These are phyloP conservation scores for Clarias magur DNA, from an alignment of 2,113 vertebrate species.

Conservation along the genomic window DNA sequence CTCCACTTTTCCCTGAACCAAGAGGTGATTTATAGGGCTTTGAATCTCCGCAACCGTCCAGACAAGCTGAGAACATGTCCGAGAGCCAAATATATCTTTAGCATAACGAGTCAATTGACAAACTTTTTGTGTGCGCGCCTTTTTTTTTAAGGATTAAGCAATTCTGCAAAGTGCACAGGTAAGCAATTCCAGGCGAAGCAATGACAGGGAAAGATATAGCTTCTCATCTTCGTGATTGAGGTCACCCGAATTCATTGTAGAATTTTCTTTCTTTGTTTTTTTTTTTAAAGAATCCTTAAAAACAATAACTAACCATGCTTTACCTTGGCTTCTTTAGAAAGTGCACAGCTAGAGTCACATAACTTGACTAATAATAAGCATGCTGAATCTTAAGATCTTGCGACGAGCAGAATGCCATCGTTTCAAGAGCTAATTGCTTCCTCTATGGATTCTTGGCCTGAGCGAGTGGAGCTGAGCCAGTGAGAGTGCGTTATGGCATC, in stretches of 20 bases:
- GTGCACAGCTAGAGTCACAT: neutral
- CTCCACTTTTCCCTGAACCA: neutral
- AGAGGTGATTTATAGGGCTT: slow-evolving; percentile 4
- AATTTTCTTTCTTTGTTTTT: neutral
- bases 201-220: slow-evolving; percentile 3
- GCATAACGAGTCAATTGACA: slow-evolving; percentile 17
- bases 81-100: slow-evolving; percentile 17
- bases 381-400: slow-evolving; percentile 1
- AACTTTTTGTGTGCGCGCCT: neutral
- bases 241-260: slow-evolving; percentile 15
- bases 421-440: slow-evolving; percentile 4
- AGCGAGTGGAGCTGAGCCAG: slow-evolving; percentile 20
- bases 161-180: slow-evolving; percentile 13
- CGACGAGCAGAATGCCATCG: neutral
- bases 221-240: slow-evolving; percentile 28
- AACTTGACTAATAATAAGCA: slow-evolving; percentile 3
- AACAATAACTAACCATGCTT: neutral
- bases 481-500: slow-evolving; percentile 41
- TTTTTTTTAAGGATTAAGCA: slow-evolving; percentile 15
- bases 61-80: neutral
- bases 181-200: neutral
- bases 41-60: neutral
- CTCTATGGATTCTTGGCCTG: neutral
- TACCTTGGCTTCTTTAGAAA: neutral
- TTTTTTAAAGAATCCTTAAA: neutral